A percentile compares a stretch with the other conserved stretches of the same genome.
These are phyloP conservation scores for Eclectus roratus DNA, from an alignment of 2,113 vertebrate genomes.

Conservation along the genomic window DNA sequence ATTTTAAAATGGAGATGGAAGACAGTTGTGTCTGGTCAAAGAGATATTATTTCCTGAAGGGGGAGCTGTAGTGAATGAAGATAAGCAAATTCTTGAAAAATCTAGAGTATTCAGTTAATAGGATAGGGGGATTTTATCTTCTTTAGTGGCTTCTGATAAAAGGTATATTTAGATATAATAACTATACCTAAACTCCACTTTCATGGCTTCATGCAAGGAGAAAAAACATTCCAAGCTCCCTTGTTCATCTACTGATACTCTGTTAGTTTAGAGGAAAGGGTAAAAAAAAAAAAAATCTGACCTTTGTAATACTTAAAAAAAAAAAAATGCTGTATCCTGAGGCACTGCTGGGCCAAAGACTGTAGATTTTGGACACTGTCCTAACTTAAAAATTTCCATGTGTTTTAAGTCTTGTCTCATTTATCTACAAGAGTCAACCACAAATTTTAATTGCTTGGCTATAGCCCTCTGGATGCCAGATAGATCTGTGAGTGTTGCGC, in stretches of 20 bases:
- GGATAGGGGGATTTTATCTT: neutral
- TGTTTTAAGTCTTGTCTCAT: conserved; percentile 60
- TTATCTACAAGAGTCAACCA: conserved; percentile 55
- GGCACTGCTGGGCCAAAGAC: conserved; percentile 26
- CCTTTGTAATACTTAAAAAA: neutral
- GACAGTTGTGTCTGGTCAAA: neutral
- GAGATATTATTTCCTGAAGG: neutral
- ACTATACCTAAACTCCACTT: neutral
- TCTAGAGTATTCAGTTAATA: neutral
- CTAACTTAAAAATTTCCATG: conserved; percentile 65
- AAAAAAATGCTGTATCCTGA: conserved; percentile 18
- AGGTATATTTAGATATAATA: neutral
- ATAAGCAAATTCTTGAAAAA: neutral
- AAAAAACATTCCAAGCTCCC: neutral
- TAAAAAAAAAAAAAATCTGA: conserved; percentile 43
- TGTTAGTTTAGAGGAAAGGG: conserved; percentile 39
- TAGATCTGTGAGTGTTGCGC: accelerated
- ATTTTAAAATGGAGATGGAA: conserved; percentile 2
- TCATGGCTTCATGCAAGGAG: neutral
- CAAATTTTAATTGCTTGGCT: conserved; percentile 48
- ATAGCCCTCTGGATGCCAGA: neutral
- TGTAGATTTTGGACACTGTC: conserved; percentile 61
- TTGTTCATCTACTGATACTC: neutral
- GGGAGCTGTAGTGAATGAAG: neutral
- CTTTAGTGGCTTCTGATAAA: neutral